phyloP scores from a whole-genome alignment of 2,797 vertebrate species.

The Chaetodon trifasciatus region DNA sequence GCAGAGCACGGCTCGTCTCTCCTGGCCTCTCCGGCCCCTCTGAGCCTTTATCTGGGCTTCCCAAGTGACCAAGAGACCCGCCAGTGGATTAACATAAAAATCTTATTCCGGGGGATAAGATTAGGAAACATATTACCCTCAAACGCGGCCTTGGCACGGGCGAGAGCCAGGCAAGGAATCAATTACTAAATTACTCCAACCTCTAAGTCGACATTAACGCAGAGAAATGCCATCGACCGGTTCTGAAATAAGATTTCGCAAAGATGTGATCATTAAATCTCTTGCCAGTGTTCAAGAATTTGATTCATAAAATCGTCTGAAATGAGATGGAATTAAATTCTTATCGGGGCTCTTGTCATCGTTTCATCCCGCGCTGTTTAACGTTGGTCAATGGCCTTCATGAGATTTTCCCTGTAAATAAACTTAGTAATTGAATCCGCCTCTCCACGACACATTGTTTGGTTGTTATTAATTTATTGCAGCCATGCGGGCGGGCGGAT shows the following conservation, averaged over 20 bases:
- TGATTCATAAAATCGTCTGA: conserved; percentile 98
- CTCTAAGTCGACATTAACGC: conserved; percentile 99
- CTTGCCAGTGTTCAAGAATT: conserved; percentile 97
- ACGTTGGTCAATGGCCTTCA: conserved; percentile 86
- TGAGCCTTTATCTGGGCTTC: conserved; percentile 88
- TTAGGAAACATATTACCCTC: conserved; percentile 99
- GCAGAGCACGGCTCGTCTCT: conserved; percentile 45
- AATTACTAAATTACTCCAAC: conserved; percentile 99
- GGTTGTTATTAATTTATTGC: conserved; percentile 81
- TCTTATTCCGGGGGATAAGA: conserved; percentile 98
- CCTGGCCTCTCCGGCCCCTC: conserved; percentile 62
- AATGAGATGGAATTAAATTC: conserved; percentile 99
- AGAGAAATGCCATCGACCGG: conserved; percentile 99
- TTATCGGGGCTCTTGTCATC: conserved; percentile 99
- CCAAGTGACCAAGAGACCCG: conserved; percentile 92
- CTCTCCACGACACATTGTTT: conserved; percentile 80
- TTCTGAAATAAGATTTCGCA: conserved; percentile 96
- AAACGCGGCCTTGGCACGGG: conserved; percentile 93
- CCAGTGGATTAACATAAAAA: conserved; percentile 97
- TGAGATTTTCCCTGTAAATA: conserved; percentile 86
- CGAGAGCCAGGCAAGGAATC: conserved; percentile 95
- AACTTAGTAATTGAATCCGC: conserved; percentile 82
- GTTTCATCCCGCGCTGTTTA: conserved; percentile 91
- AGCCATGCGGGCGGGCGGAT: conserved; percentile 49
- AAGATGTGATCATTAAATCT: conserved; percentile 99